phyloP scores from a whole-genome alignment of 2,888 invertebrate species.

The Drosophila anomalata region DNA sequence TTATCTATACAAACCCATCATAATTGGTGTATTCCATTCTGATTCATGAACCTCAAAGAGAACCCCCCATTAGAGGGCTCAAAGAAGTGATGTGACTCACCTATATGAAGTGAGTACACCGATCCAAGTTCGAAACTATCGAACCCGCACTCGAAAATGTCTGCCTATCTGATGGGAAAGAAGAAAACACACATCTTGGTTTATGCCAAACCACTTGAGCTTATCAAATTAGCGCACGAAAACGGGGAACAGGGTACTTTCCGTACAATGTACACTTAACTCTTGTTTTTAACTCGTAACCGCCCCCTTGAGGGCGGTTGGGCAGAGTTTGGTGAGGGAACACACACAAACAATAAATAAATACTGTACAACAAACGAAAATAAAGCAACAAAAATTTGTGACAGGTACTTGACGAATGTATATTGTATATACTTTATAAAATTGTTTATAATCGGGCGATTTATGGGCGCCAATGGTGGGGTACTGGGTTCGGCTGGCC shows the following conservation, averaged over 20 bases:
- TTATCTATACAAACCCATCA: slow-evolving; percentile 1
- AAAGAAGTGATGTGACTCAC: slow-evolving; percentile 10
- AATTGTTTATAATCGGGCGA: slow-evolving; percentile 57
- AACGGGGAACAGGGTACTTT: slow-evolving; percentile 7
- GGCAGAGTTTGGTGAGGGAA: neutral
- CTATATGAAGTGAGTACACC: neutral
- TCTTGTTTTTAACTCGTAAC: slow-evolving; percentile 6
- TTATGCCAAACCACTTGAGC: slow-evolving; percentile 30
- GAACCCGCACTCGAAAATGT: slow-evolving; percentile 51
- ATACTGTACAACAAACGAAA: slow-evolving; percentile 1
- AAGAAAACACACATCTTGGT: slow-evolving; percentile 13
- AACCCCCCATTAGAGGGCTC: neutral
- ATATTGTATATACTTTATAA: slow-evolving; percentile 31
- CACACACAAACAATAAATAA: slow-evolving; percentile 17
- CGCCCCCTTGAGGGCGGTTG: slow-evolving; percentile 3
- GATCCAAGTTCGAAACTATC: slow-evolving; percentile 23
- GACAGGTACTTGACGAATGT: slow-evolving; percentile 52
- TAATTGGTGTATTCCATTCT: neutral
- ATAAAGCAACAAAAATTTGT: slow-evolving; percentile 43
- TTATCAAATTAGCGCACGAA: slow-evolving; percentile 54
- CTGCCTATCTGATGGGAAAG: slow-evolving; percentile 29
- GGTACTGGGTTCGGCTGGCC: slow-evolving; percentile 21
- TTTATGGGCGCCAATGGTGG: slow-evolving; percentile 43
- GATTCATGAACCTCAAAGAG: slow-evolving; percentile 3
- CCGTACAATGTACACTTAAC: slow-evolving; percentile 2